These are phyloP conservation scores for Gouania willdenowi DNA, from an alignment of 2,797 vertebrate species.

Conservation along the genomic window DNA sequence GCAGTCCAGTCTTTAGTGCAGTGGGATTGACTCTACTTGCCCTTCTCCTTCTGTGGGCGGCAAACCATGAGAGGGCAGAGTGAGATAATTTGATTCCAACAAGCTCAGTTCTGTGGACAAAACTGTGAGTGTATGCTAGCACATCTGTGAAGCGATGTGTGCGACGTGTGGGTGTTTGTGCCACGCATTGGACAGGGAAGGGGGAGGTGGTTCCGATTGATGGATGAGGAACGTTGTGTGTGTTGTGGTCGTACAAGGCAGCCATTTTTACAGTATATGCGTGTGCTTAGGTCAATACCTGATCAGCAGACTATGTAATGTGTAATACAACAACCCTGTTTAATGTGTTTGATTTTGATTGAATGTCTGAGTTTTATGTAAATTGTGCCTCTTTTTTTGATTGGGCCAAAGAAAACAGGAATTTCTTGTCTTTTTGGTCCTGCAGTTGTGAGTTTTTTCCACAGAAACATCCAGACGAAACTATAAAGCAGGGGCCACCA, in stretches of 20 bases:
- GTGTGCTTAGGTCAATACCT: conserved; percentile 40
- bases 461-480: too few species aligned
- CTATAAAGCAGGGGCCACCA: too few species aligned
- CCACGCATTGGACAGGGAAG: conserved; percentile 35
- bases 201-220: conserved; percentile 37
- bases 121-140: conserved; percentile 22
- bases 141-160: conserved; percentile 40
- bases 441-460: too few species aligned
- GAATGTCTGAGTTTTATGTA: conserved; percentile 27
- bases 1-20: conserved; percentile 64
- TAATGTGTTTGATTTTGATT: conserved; percentile 42
- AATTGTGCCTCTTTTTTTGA: conserved; percentile 23
- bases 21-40: conserved; percentile 58
- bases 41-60: conserved; percentile 68
- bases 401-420: too few species aligned
- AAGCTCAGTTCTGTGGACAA: conserved; percentile 38
- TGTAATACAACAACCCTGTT: conserved; percentile 38
- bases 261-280: background rate
- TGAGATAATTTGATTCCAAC: conserved; percentile 50
- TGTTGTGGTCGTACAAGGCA: conserved; percentile 27
- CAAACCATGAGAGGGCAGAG: conserved; percentile 44
- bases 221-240: conserved; percentile 36
- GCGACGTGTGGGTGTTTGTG: conserved; percentile 48
- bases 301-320: conserved; percentile 38
- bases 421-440: too few species aligned